Conservation (phyloP, 2,888 invertebrate species). For the Sphaeridia pumilis region DNA sequence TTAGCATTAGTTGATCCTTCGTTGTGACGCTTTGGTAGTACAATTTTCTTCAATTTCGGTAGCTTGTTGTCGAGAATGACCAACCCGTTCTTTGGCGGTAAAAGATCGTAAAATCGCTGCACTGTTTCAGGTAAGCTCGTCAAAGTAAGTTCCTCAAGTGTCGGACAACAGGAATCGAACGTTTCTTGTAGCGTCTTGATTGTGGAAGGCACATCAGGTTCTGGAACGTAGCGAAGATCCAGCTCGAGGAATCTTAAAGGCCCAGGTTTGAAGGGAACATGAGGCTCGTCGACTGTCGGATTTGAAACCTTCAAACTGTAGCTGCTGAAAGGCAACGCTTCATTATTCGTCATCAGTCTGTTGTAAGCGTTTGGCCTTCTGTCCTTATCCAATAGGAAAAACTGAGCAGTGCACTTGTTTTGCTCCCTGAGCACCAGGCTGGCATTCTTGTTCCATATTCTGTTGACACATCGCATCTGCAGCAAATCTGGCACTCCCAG, state of each 20-base stretch:
- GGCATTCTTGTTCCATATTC: conserved; percentile 2
- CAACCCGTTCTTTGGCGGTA: neutral
- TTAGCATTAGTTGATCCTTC: neutral
- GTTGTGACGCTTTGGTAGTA: neutral
- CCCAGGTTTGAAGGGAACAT: neutral
- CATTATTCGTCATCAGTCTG: conserved; percentile 2
- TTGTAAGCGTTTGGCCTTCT: neutral
- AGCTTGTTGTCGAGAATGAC: neutral
- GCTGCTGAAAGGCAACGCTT: neutral
- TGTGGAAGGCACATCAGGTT: neutral
- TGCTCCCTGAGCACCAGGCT: conserved; percentile 1
- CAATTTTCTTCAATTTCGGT: neutral
- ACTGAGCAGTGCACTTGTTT: neutral
- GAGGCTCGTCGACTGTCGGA: neutral
- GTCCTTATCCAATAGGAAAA: neutral
- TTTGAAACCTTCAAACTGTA: neutral
- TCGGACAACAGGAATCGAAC: neutral
- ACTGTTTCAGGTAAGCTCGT: neutral
- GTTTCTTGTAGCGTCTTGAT: conserved; percentile 1
- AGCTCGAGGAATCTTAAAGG: neutral
- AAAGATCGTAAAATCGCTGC: neutral
- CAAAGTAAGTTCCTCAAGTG: neutral
- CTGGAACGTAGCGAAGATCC: neutral
- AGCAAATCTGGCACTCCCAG: neutral
- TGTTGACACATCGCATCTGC: neutral